Evolutionary conservation across 2,888 invertebrate species (phyloP).

Genomic region (Xylota sylvarum): DNA sequence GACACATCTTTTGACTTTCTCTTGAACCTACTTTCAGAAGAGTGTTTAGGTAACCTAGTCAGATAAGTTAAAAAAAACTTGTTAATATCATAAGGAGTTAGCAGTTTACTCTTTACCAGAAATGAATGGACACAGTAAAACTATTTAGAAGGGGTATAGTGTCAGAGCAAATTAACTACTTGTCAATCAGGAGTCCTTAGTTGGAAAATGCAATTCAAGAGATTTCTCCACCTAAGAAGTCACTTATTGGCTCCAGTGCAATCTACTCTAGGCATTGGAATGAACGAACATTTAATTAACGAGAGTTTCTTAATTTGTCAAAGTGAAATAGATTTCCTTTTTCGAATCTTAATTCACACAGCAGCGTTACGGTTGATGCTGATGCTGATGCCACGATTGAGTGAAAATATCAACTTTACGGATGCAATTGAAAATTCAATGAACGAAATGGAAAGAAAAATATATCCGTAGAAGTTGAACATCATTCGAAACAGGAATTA

Average conservation of each 20-base stretch:
- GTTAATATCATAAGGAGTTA: no score
- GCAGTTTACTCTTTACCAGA: no score
- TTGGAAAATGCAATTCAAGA: not conserved
- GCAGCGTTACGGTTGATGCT: not conserved
- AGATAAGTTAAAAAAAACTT: no score
- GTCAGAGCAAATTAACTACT: no score
- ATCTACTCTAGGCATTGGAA: not conserved
- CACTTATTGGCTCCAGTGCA: not conserved
- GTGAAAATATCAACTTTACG: not conserved
- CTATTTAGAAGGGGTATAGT: no score
- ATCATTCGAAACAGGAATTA: constrained; percentile 7
- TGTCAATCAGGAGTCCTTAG: no score
- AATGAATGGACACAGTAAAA: no score
- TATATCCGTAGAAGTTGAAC: not conserved
- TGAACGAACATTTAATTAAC: constrained; percentile 22
- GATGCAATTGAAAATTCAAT: constrained; percentile 10
- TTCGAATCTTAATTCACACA: not conserved
- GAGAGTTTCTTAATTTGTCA: constrained; percentile 13
- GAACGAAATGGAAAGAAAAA: not conserved
- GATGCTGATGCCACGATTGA: not conserved
- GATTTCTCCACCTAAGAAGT: not conserved
- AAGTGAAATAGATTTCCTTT: constrained; percentile 1
- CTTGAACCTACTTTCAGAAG: no score
- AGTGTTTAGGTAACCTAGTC: no score
- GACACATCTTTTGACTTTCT: no score